These are phyloP conservation scores for Leucophenga varia DNA, from an alignment of 1,140 invertebrate species.

Conservation along the genomic window DNA sequence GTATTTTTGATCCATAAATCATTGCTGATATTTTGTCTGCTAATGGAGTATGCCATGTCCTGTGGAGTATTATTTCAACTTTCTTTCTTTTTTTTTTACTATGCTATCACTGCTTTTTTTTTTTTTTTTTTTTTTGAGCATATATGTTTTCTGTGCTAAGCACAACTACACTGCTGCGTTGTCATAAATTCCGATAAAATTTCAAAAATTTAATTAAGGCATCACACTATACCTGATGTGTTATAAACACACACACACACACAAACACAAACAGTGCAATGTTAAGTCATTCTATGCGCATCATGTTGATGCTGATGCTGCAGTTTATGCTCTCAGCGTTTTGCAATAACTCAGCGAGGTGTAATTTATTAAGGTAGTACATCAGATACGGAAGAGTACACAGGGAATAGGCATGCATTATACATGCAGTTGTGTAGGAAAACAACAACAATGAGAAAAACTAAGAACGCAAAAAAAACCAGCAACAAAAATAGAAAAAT, in stretches of 20 bases:
- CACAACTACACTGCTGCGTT: slow-evolving; percentile 3
- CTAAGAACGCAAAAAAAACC: slow-evolving; percentile 28
- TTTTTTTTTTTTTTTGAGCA: no score
- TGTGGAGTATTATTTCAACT: no score
- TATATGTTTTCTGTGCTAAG: no score
- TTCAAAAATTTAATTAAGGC: slow-evolving; percentile 45
- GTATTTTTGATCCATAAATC: slow-evolving; percentile 30
- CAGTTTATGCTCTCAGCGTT: background rate
- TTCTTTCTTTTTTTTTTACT: no score
- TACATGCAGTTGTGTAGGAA: slow-evolving; percentile 7
- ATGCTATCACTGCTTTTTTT: no score
- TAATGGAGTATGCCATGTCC: background rate
- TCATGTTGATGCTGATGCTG: slow-evolving; percentile 5
- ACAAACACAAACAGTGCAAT: slow-evolving; percentile 22
- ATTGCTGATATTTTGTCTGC: background rate
- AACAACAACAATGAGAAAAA: background rate
- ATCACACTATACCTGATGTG: no score
- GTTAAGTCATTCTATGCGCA: slow-evolving; percentile 14
- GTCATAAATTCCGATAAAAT: slow-evolving; percentile 47
- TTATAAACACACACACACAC: slow-evolving; percentile 21
- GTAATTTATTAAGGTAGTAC: slow-evolving; percentile 40
- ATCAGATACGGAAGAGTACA: background rate
- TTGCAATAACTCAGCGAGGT: slow-evolving; percentile 6
- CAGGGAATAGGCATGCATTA: slow-evolving; percentile 16
- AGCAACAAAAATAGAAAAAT: slow-evolving; percentile 12